Evolutionary conservation across 2,888 invertebrate genomes (phyloP), one percentile per base, ranked within the genome.

Genomic region (Homarus gammarus): DNA sequence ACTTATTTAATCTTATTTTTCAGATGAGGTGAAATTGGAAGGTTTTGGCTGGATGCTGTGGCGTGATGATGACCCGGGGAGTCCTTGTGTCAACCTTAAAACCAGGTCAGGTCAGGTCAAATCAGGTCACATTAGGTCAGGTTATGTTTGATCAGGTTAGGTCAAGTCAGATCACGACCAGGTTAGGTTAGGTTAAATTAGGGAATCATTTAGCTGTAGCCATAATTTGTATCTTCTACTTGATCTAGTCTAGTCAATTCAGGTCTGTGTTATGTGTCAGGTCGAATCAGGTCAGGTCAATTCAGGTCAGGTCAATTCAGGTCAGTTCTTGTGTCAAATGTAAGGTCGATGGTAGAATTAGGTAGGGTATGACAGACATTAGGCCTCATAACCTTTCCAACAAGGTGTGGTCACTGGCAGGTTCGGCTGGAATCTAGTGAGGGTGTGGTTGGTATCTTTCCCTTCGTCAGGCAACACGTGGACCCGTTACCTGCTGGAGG

Each of bases 391-490:
- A 51, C 18, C 10, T 56, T 3, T 18, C n/a, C n/a, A n/a, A 5
- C 15, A 15, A 56, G 15, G 18, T 0, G 56, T 15, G 15, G 15
- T 15, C 56, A 15, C 56, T 49, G 56, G 27, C 40, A 73, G 79
- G 79, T 61, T 51, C 12, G 56, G 79, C 6, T 1, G 10, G 3
- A 31, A 12, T 12, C 22, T 79, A 1, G n/a, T 33, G 15, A n/a
- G 79, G 6, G 36, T 51, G n/a, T 79, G 79, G 79, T 22, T 79
- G 1, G 51, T 36, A 6, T 61, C 79, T 12, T 93, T 92, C 77
- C 93, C 93, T 0, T 93, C 93, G 56, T 93, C 93, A 81, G 93
- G 93, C 15, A 93, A 93, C 85, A 93, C 93, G 1, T 93, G 93
- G 93, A 86, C 93, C 3, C 91, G 93, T n/a, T 93, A 93, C 90